phyloP scores from a whole-genome alignment of 1,140 invertebrate species.

The Pseudomyrmex dendroicus region DNA sequence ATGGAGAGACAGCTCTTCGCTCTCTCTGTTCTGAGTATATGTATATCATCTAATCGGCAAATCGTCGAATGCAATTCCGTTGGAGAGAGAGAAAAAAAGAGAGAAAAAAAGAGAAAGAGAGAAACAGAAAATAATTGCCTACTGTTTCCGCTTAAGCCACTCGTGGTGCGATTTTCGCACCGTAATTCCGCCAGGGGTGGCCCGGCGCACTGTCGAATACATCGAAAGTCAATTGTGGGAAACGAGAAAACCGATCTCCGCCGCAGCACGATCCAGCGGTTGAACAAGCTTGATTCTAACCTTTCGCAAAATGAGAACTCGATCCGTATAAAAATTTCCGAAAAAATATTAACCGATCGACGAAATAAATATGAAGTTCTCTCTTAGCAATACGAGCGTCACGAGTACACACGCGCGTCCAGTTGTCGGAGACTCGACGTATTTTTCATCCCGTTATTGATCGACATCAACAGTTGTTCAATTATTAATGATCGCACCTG shows the following conservation, averaged over 20 bases:
- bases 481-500: conserved; percentile 54
- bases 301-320: not conserved
- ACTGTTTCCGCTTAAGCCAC: not conserved
- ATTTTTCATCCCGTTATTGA: conserved; percentile 11
- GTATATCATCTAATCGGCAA: conserved; percentile 24
- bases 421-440: not conserved
- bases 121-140: not conserved
- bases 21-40: not conserved
- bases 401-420: not conserved
- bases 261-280: not conserved
- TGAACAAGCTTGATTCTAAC: not conserved
- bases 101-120: too few species aligned
- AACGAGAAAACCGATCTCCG: not conserved
- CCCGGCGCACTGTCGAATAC: not conserved
- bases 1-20: conserved; percentile 14
- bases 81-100: too few species aligned
- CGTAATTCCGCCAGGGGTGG: conserved; percentile 3
- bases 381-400: not conserved
- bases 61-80: conserved; percentile 24
- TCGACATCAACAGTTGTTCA: conserved; percentile 66
- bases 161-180: not conserved
- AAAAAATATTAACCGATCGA: not conserved
- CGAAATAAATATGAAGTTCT: conserved; percentile 8
- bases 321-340: not conserved
- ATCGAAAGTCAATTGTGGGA: conserved; percentile 2